Conservation (phyloP, 1,140 invertebrate species). For the Drosophila lacteicornis region DNA sequence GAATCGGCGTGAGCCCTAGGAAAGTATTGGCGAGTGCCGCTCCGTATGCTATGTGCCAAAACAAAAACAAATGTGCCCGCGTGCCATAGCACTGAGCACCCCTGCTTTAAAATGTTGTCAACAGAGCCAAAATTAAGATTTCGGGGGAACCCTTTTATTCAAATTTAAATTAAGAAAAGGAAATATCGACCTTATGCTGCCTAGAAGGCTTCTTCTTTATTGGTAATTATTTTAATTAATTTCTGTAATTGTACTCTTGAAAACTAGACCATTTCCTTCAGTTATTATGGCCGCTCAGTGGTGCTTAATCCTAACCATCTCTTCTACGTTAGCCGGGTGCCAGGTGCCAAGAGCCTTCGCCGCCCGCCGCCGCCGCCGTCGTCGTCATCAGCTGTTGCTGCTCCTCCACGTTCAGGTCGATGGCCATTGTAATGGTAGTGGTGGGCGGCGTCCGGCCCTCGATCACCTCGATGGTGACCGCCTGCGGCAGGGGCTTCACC, state of each 20-base stretch:
- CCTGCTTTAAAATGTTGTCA: no score
- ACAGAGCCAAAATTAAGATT: no score
- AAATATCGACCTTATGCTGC: not conserved
- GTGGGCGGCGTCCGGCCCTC: conserved; percentile 11
- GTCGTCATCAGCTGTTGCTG: not conserved
- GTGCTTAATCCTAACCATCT: not conserved
- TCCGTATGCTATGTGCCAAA: no score
- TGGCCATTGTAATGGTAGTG: conserved; percentile 44
- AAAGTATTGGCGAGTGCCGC: no score
- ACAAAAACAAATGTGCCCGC: no score
- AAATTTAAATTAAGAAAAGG: no score
- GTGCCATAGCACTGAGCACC: no score
- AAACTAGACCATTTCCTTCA: not conserved
- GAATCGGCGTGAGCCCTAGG: no score
- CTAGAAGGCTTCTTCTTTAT: not conserved
- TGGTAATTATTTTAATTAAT: not conserved
- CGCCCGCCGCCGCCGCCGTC: not conserved
- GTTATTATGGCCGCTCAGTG: conserved; percentile 3
- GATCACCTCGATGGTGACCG: conserved; percentile 27
- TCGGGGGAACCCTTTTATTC: not conserved
- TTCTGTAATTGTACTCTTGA: conserved; percentile 5
- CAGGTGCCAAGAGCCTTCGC: not conserved
- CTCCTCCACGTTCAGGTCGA: conserved; percentile 31
- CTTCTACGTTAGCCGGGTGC: conserved; percentile 12
- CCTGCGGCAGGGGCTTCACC: conserved; percentile 7